Evolutionary conservation across 2,113 vertebrate genomes (phyloP).

Genomic region (Gopherus flavomarginatus): DNA sequence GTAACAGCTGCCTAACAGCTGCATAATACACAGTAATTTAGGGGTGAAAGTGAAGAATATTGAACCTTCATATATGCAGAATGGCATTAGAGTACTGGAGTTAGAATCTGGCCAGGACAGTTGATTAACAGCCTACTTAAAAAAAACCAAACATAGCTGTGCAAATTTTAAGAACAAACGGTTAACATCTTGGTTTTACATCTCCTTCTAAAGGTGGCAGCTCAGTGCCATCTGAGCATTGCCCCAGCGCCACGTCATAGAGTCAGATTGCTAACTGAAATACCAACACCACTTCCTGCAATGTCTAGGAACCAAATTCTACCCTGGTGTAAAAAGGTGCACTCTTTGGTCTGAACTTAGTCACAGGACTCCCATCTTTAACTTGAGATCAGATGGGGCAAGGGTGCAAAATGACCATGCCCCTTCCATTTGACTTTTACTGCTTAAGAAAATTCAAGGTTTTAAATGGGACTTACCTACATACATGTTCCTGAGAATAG

Average conservation of each 20-base stretch:
- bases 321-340: neutral
- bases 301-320: neutral
- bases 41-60: neutral
- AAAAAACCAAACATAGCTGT: neutral
- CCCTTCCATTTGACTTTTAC: neutral
- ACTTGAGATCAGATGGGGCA: neutral
- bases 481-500: neutral
- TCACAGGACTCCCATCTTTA: neutral
- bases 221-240: neutral
- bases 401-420: neutral
- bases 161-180: neutral
- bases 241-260: neutral
- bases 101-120: neutral
- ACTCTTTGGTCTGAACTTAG: neutral
- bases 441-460: slow-evolving; percentile 5
- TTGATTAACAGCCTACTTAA: neutral
- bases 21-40: neutral
- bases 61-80: neutral
- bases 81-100: neutral
- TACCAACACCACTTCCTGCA: neutral
- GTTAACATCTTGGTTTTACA: neutral
- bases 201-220: neutral
- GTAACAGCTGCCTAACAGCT: neutral
- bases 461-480: neutral
- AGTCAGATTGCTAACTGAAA: neutral